A percentile compares a stretch with the other conserved stretches of the same genome.
phyloP scores from a whole-genome alignment of 2,113 vertebrate genomes.

The Carettochelys insculpta region DNA sequence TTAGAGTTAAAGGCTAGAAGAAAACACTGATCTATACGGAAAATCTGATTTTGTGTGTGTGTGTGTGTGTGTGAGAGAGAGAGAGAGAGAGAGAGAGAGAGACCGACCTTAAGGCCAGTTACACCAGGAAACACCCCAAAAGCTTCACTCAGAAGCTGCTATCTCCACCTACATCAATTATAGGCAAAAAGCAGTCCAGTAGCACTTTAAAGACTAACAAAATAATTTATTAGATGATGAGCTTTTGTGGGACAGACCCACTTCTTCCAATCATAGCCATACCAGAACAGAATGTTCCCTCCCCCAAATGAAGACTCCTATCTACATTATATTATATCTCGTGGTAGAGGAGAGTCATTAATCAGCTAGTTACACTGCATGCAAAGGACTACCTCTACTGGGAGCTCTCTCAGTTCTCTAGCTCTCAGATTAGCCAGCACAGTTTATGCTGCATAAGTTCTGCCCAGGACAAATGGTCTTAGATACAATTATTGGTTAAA shows the following conservation, averaged over 20 bases:
- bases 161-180: neutral
- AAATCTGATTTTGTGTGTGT: neutral
- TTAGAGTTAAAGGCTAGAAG: neutral
- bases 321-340: fast-evolving
- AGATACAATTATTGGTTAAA: neutral
- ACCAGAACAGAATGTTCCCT: neutral
- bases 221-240: too few relatives aligned
- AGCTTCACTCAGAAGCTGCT: neutral
- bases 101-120: neutral
- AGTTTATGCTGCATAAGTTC: neutral
- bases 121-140: neutral
- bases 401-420: neutral
- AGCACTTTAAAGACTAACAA: too few relatives aligned
- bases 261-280: too few relatives aligned
- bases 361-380: neutral
- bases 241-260: too few relatives aligned
- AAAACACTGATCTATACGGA: neutral
- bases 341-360: fast-evolving
- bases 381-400: neutral
- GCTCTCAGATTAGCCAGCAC: neutral
- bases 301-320: neutral
- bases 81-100: too few relatives aligned
- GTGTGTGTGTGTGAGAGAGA: too few relatives aligned
- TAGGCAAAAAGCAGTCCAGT: too few relatives aligned
- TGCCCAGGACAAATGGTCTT: neutral